phyloP scores from a whole-genome alignment of 2,113 vertebrate species.

The Martes martes region DNA sequence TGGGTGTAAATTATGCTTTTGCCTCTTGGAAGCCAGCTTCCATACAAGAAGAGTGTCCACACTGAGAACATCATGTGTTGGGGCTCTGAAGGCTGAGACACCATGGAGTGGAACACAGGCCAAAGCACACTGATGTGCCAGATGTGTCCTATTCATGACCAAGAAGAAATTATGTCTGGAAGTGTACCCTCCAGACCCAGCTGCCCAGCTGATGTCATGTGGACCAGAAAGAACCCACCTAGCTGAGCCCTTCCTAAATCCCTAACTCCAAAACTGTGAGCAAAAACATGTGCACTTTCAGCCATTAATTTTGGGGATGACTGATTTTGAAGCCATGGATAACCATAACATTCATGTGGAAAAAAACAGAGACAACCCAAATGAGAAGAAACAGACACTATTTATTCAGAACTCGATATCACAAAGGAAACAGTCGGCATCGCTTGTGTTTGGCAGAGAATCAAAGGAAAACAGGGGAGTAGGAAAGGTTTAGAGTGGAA shows the following conservation, averaged over 20 bases:
- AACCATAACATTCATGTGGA: background rate
- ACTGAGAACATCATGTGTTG: background rate
- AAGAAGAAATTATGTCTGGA: background rate
- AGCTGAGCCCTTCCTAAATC: background rate
- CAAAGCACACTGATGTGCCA: background rate
- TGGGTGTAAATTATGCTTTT: background rate
- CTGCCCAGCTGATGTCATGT: background rate
- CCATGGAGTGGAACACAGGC: background rate
- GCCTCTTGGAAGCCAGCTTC: background rate
- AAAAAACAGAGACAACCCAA: background rate
- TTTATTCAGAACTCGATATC: background rate
- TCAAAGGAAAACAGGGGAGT: background rate
- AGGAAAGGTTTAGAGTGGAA: background rate
- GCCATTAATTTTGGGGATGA: background rate
- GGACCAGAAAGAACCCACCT: background rate
- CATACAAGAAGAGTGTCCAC: background rate
- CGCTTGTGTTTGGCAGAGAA: background rate
- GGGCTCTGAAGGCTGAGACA: background rate
- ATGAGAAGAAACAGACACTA: background rate
- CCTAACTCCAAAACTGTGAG: background rate
- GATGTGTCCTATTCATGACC: fast-evolving
- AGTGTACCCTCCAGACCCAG: background rate
- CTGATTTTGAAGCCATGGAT: background rate
- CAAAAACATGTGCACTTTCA: background rate
- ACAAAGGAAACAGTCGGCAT: background rate